Conservation (phyloP, 2,888 invertebrate genomes). For the Polydrusus cervinus region DNA sequence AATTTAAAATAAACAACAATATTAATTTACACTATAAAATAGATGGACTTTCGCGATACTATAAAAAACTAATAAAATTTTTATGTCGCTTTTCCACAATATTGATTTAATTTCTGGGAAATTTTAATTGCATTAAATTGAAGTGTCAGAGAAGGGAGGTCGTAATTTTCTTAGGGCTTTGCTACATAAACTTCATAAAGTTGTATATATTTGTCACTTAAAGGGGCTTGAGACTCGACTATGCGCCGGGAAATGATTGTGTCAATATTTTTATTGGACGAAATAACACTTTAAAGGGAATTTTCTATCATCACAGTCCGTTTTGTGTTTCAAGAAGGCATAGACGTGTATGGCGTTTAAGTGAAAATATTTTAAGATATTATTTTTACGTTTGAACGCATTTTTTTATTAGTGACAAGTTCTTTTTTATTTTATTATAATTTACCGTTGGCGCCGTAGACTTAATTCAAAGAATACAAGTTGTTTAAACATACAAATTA, state of each 20-base stretch:
- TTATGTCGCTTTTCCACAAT: constrained; percentile 17
- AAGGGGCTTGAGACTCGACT: constrained; percentile 36
- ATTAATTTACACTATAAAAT: not conserved
- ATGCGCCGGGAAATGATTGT: constrained; percentile 38
- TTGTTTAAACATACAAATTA: no score
- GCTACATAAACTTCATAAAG: constrained; percentile 44
- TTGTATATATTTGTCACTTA: constrained; percentile 48
- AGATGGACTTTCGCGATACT: not conserved
- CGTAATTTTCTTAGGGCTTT: constrained; percentile 43
- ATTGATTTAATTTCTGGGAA: constrained; percentile 38
- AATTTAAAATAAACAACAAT: not conserved
- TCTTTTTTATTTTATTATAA: no score
- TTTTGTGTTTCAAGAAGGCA: constrained; percentile 30
- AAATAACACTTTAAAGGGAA: constrained; percentile 44
- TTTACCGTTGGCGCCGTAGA: no score
- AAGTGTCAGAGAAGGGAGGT: constrained; percentile 40
- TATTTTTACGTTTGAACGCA: not conserved
- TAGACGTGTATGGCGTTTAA: constrained; percentile 3
- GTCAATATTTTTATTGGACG: constrained; percentile 51
- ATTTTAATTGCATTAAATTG: constrained; percentile 45
- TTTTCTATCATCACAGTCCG: constrained; percentile 45
- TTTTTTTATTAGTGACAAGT: not conserved
- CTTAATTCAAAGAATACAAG: no score
- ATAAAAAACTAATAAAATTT: constrained; percentile 18
- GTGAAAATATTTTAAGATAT: not conserved